Base-by-base conservation (phyloP, 2,888 invertebrate species). In the Conistra vaccinii region DNA sequence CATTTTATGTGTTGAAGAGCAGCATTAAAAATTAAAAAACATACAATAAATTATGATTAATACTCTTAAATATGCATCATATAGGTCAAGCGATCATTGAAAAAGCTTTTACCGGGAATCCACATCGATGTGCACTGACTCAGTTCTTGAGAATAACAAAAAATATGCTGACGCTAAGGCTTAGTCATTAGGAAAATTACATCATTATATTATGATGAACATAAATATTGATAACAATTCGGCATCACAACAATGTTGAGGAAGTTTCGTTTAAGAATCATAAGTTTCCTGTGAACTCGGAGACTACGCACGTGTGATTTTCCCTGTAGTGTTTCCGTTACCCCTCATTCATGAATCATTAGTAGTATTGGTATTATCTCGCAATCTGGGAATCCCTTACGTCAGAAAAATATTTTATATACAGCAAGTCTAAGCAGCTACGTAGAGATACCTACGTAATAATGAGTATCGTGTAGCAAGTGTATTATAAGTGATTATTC, bases 61-160 rank as follows among this genome's bases (percentile, higher is more conserved):
- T 76, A 78, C 67, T 76, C 63, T 48, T 57, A 74, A 62, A 29
- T 57, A 76, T 85, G 77, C 78, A 78, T 88, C 82, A 85, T 85
- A 81, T 79, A 76, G 83, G 78, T 85, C 78, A 84, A 69, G 66
- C 62, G 81, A 77, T 80, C 67, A 80, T 76, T 88, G 84, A 85
- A 85, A 79, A 80, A 81, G 76, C 67, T 81, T 89, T 89, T 92
- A 90, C 89, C 85, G 85, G 87, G 91, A 92, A 92, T 76, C 86
- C 85, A 85, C 81, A 81, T 85, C 84, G 83, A 72, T 62, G 75
- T 39, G 87, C 87, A 83, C 89, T 94, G 93, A 94, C 87, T 94
- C 94, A 93, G 85, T 87, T 89, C 84, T 86, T 86, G 70, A 88
- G 89, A 92, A 92, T 87, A 90, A 87, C 77, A 87, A 86, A 87